Percentiles rank a stretch among this genome's conserved stretches.
Evolutionary conservation across 2,888 invertebrate genomes (phyloP).

Genomic region (Drosophila crucigera): DNA sequence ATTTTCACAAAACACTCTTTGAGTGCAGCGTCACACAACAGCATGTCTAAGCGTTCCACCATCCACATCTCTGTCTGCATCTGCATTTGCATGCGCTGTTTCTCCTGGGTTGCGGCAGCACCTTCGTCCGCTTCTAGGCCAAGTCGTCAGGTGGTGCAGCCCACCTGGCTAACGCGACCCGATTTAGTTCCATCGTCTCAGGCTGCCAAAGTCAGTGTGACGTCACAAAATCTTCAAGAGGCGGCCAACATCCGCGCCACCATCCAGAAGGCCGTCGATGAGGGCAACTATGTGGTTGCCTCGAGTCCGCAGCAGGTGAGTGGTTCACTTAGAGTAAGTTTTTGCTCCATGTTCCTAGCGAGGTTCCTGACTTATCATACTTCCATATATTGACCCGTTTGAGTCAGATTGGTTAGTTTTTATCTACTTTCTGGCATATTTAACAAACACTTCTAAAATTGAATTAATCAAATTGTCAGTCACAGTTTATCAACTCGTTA

Average conservation of each 20-base stretch:
- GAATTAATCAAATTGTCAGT: not conserved
- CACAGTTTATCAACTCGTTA: not conserved
- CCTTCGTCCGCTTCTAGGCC: not conserved
- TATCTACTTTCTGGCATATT: not conserved
- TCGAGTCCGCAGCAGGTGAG: conserved; percentile 63
- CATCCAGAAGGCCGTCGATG: conserved; percentile 73
- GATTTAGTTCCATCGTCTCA: not conserved
- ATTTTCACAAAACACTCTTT: not conserved
- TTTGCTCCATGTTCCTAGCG: not conserved
- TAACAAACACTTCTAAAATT: not conserved
- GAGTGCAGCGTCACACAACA: conserved; percentile 1
- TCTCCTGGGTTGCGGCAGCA: not conserved
- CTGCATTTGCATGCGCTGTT: conserved; percentile 1
- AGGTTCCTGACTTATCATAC: not conserved
- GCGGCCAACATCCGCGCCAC: conserved; percentile 62
- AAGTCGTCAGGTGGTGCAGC: conserved; percentile 72
- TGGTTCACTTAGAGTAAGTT: not conserved
- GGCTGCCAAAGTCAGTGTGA: conserved; percentile 59
- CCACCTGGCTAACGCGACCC: conserved; percentile 66
- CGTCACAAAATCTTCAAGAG: conserved; percentile 64
- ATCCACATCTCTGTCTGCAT: not conserved
- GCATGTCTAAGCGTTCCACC: conserved; percentile 10
- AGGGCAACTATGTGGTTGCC: conserved; percentile 69
- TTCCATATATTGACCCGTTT: no score
- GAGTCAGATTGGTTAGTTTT: not conserved